Percentiles rank a stretch among this genome's conserved stretches.
phyloP scores from a whole-genome alignment of 2,113 vertebrate species.

The Apteryx owenii region DNA sequence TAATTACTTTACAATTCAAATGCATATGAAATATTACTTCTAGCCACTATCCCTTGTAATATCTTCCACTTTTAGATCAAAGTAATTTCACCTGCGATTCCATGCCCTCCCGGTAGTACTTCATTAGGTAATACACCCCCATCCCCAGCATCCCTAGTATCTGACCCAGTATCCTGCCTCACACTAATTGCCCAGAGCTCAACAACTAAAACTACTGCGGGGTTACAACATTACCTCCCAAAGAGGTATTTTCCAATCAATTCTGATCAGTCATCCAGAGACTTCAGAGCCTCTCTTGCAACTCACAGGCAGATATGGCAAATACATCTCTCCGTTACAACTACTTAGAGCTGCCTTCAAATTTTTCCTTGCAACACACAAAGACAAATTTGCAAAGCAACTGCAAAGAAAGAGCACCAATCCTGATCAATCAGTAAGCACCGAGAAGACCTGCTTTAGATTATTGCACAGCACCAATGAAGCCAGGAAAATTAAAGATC shows the following conservation, averaged over 20 bases:
- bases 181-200: neutral
- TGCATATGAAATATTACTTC: neutral
- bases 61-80: neutral
- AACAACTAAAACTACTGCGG: neutral
- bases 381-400: neutral
- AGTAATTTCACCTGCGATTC: neutral
- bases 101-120: neutral
- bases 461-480: neutral
- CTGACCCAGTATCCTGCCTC: neutral
- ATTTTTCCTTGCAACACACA: neutral
- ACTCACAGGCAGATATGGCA: fast-evolving
- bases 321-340: neutral
- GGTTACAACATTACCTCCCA: neutral
- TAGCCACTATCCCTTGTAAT: neutral
- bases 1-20: neutral
- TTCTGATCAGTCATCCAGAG: neutral
- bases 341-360: neutral
- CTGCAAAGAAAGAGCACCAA: fast-evolving
- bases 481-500: neutral
- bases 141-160: neutral
- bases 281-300: neutral
- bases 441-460: neutral
- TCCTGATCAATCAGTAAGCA: neutral
- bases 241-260: fast-evolving
- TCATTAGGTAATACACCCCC: neutral